Conservation (phyloP, 2,797 vertebrate genomes). For the Steatocranus sp. region DNA sequence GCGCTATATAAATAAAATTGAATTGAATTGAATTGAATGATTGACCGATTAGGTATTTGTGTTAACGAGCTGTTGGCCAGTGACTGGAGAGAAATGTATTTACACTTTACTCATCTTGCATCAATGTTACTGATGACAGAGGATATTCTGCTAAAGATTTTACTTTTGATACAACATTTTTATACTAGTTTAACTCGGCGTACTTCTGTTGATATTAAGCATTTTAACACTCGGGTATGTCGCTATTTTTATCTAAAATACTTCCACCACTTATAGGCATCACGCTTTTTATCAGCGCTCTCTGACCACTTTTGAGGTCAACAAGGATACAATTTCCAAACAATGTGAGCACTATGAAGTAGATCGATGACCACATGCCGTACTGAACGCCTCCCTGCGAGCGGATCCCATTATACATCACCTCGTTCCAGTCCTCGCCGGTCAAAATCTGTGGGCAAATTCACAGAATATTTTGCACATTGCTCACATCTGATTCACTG, state of each 20-base stretch:
- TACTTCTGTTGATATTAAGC: background rate
- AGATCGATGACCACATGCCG: constrained; percentile 99
- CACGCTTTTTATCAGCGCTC: background rate
- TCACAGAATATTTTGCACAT: background rate
- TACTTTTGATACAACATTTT: background rate
- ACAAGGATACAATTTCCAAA: constrained; percentile 98
- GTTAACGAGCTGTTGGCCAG: background rate
- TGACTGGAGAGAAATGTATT: background rate
- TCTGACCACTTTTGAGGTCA: background rate
- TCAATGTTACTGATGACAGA: background rate
- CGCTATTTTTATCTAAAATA: background rate
- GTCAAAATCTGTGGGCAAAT: constrained; percentile 86
- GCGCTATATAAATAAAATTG: no score
- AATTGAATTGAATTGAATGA: no score
- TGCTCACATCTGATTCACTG: background rate
- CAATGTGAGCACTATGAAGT: constrained; percentile 96
- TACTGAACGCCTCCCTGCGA: constrained; percentile 96
- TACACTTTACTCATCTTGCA: background rate
- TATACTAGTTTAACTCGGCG: background rate
- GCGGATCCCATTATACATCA: constrained; percentile 98
- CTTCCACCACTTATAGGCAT: background rate
- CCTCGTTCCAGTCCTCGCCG: constrained; percentile 98
- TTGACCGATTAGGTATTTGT: background rate
- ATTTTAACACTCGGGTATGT: background rate
- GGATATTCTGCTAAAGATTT: background rate